Evolutionary conservation across 2,888 invertebrate genomes (phyloP).

Genomic region (Archips xylosteana): DNA sequence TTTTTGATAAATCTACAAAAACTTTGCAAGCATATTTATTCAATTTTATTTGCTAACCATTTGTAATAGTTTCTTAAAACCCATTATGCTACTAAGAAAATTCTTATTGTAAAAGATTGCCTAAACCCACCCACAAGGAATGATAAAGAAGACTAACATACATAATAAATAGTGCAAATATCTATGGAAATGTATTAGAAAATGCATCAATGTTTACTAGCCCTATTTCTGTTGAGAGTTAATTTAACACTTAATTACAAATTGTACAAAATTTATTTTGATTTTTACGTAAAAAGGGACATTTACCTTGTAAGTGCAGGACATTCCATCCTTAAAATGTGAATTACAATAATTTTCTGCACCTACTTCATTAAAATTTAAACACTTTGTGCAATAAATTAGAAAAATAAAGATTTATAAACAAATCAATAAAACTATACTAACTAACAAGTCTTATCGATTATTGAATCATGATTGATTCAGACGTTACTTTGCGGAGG

Average conservation of each 20-base stretch:
- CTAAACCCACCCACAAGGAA: conserved; percentile 24
- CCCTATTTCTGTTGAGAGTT: not conserved
- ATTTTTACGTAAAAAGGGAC: not conserved
- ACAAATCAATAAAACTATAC: conserved; percentile 16
- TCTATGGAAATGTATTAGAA: conserved; percentile 27
- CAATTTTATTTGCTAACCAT: conserved; percentile 12
- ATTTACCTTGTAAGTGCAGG: not conserved
- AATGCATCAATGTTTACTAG: conserved; percentile 18
- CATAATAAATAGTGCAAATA: conserved; percentile 13
- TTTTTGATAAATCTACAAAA: not conserved
- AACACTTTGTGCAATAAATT: conserved; percentile 9
- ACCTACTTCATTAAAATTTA: not conserved
- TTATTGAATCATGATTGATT: conserved; percentile 6
- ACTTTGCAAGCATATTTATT: not conserved
- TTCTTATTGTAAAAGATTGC: conserved; percentile 14
- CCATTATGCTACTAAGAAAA: conserved; percentile 30
- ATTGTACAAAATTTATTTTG: not conserved
- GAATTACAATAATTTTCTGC: not conserved
- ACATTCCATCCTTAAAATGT: not conserved
- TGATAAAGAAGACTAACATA: conserved; percentile 10
- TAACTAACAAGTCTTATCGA: conserved; percentile 23
- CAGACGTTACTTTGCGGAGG: too few species aligned
- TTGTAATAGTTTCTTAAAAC: conserved; percentile 34
- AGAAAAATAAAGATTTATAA: not conserved
- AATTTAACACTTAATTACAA: conserved; percentile 9